Evolutionary conservation across 2,113 vertebrate species (phyloP), one percentile per base, ranked within the genome.

Genomic region (Zapornia atra): DNA sequence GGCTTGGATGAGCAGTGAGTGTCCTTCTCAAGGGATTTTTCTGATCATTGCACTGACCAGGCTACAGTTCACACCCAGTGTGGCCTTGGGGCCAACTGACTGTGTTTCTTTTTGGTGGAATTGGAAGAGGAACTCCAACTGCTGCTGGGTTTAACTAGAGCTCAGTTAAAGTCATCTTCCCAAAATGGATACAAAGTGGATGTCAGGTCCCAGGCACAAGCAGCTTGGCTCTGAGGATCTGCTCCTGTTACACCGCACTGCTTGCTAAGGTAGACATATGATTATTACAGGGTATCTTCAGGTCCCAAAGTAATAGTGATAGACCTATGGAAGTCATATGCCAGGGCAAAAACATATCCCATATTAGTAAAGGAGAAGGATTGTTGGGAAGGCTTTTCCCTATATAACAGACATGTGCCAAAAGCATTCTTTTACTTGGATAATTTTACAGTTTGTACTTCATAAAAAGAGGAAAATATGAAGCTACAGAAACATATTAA

Each of bases 391-490:
- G 53, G 16, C 25, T 38, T 91, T 36, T 61, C n/a, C 69, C n/a
- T 80, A 24, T 26, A 42, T 5, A 53, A 63, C 18, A 54, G 18
- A 71, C 12, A 80, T 36, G 14, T 70, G 65, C 24, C 80, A 66
- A 24, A 33, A 31, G 21, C 48, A 46, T 22, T 66, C 65, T 83
- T 86, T 46, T 9, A n/a, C 44, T 44, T 60, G 10, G 34, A 26
- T 84, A 78, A 76, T 68, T 86, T 86, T 79, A 88, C 9, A 78
- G 57, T 53, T 95, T 51, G 34, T 38, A 75, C 11, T 73, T 79
- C 10, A 31, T 28, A 53, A 51, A 92, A 94, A 91, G 1, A 86
- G 53, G 86, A 95, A 91, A 85, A 85, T 31, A 70, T 4, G 38
- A 51, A 86, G 11, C 13, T 81, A 53, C 33, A 83, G 73, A 56